A percentile compares a stretch with the other conserved stretches of the same genome.
phyloP scores from a whole-genome alignment of 2,888 invertebrate genomes.

The Stegana nigrithorax region DNA sequence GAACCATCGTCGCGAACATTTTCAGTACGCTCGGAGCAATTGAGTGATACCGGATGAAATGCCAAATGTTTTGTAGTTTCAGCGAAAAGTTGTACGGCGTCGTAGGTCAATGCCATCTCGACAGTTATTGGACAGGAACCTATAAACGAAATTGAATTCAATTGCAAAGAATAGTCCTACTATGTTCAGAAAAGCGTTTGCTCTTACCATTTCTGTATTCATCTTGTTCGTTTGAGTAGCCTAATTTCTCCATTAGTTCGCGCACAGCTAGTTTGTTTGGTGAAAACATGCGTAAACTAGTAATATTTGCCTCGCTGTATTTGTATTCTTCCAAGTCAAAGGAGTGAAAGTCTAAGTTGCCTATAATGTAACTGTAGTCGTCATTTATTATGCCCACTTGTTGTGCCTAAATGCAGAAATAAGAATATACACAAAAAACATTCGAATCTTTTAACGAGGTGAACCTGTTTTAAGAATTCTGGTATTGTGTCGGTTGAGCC shows the following conservation, averaged over 20 bases:
- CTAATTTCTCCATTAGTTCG: constrained; percentile 54
- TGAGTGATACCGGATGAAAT: constrained; percentile 69
- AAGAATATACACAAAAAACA: background rate
- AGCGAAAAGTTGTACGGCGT: constrained; percentile 85
- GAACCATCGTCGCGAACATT: constrained; percentile 82
- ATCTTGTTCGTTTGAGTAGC: constrained; percentile 45
- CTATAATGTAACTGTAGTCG: constrained; percentile 85
- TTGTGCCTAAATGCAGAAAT: constrained; percentile 75
- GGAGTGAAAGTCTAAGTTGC: constrained; percentile 78
- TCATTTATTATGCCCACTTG: constrained; percentile 97
- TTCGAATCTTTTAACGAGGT: background rate
- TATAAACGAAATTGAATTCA: constrained; percentile 30
- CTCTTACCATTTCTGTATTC: constrained; percentile 53
- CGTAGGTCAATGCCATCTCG: constrained; percentile 84
- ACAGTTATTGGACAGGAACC: constrained; percentile 69
- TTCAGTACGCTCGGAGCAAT: constrained; percentile 71
- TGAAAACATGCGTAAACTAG: constrained; percentile 77
- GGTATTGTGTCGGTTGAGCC: constrained; percentile 74
- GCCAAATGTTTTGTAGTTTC: constrained; percentile 78
- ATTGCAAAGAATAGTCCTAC: too few relatives aligned
- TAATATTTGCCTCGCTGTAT: constrained; percentile 86
- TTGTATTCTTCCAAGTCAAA: constrained; percentile 80
- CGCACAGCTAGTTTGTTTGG: constrained; percentile 71
- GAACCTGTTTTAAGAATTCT: constrained; percentile 71
- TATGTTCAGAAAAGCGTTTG: too few relatives aligned